A percentile compares a stretch with the other conserved stretches of the same genome.
Conservation (phyloP, 2,797 vertebrate genomes). For the Buceros bicornis region DNA sequence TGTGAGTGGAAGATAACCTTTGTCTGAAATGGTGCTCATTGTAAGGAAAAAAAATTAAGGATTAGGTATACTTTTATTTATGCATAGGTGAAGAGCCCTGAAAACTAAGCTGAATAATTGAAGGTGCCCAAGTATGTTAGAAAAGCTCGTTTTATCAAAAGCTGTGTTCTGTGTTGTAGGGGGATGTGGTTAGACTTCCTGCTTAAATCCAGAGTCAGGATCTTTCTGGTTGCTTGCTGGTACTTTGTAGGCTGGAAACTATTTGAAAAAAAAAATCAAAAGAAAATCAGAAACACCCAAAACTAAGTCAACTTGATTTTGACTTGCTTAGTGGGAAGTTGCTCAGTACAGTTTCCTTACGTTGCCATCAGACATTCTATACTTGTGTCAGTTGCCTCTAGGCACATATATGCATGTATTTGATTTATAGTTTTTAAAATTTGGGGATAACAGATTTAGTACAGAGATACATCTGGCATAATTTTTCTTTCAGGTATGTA, state of each 20-base stretch:
- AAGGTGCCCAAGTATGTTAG: neutral
- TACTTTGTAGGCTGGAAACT: neutral
- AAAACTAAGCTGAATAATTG: neutral
- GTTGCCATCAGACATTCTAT: neutral
- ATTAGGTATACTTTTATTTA: neutral
- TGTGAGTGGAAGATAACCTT: accelerated
- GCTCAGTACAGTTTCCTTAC: neutral
- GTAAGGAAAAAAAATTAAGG: neutral
- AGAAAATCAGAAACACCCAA: neutral
- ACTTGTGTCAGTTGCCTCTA: neutral
- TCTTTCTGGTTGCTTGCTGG: neutral
- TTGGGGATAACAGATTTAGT: neutral
- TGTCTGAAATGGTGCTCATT: neutral
- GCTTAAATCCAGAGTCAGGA: neutral
- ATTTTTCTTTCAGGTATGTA: neutral
- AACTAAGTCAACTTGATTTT: neutral
- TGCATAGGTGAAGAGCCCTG: neutral
- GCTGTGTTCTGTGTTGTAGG: neutral
- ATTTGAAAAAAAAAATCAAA: neutral
- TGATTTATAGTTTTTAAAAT: neutral
- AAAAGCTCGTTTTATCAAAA: neutral
- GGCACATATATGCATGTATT: accelerated
- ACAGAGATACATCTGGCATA: neutral
- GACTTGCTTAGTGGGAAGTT: neutral
- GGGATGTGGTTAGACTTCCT: neutral